Evolutionary conservation across 2,797 vertebrate species (phyloP), one percentile per base, ranked within the genome.

Genomic region (Syngnathus rostellatus): DNA sequence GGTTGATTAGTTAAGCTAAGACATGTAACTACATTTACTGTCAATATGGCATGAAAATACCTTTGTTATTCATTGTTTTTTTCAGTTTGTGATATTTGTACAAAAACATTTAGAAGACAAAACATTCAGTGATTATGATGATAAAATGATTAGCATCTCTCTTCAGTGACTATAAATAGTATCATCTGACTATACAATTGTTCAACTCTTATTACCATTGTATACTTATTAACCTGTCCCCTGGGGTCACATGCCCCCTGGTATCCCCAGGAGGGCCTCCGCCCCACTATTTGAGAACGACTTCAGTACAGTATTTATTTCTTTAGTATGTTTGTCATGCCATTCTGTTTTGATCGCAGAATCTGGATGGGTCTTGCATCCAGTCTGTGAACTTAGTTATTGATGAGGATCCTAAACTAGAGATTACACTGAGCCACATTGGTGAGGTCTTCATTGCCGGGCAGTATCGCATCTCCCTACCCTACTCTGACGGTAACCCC

Each of bases 331-430:
- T 63, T 75, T 61, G 77, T 77, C 65, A 41, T 65, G 23, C 46
- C 38, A 53, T 80, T 61, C 85, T 8, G 76, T 82, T 67, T 88
- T 55, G 16, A 69, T 77, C 88, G 67, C 82, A 99, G 97, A 95
- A 97, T 85, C 86, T 94, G 72, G 96, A 98, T 45, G 94, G 95
- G 25, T 88, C 93, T 38, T 99, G 97, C 81, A 93, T 99, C 87
- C 95, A 96, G 60, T 98, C 95, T 31, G 84, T 99, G 55, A 94
- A 86, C 71, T 86, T 99, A 78, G 86, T 96, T 58, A 76, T 96
- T 65, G 91, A 94, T 64, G 95, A 98, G 78, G 94, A 98, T 81
- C 90, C 91, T 70, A 93, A 87, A 80, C 93, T 88, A n/a, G 95
- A 98, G 90, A 91, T 98, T 75, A 97, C 93, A 39, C 79, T 99